phyloP scores from a whole-genome alignment of 1,140 invertebrate species.

The Temnothorax nylanderi region DNA sequence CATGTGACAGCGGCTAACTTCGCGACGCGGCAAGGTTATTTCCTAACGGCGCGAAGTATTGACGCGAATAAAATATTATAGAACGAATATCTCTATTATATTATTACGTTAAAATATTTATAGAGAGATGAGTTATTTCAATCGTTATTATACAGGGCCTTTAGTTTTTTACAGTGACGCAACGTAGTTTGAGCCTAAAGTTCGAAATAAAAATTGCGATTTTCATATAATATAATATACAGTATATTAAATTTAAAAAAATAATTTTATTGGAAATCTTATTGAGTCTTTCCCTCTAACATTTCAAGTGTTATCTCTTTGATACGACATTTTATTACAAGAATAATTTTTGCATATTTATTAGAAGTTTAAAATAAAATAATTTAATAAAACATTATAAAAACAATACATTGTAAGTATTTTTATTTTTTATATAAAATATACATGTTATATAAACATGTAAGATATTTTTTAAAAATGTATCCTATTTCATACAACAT shows the following conservation, averaged over 20 bases:
- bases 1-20: conserved; percentile 8
- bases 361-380: not conserved
- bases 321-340: not conserved
- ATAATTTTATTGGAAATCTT: not conserved
- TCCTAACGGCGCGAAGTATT: not conserved
- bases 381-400: not conserved
- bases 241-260: not conserved
- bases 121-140: not conserved
- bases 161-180: not conserved
- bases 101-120: not conserved
- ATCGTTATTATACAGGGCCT: not conserved
- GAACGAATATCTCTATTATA: not conserved
- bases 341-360: not conserved
- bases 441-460: not conserved
- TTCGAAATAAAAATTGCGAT: not conserved
- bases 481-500: not conserved
- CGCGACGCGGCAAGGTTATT: not conserved
- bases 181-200: not conserved
- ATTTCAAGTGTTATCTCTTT: not conserved
- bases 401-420: not conserved
- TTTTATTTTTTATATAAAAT: not conserved
- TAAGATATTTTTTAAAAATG: not conserved
- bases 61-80: not conserved
- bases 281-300: not conserved
- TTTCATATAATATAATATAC: not conserved